Evolutionary conservation across 2,888 invertebrate species (phyloP), one percentile per base, ranked within the genome.

Genomic region (Hirtodrosophila alboralis): DNA sequence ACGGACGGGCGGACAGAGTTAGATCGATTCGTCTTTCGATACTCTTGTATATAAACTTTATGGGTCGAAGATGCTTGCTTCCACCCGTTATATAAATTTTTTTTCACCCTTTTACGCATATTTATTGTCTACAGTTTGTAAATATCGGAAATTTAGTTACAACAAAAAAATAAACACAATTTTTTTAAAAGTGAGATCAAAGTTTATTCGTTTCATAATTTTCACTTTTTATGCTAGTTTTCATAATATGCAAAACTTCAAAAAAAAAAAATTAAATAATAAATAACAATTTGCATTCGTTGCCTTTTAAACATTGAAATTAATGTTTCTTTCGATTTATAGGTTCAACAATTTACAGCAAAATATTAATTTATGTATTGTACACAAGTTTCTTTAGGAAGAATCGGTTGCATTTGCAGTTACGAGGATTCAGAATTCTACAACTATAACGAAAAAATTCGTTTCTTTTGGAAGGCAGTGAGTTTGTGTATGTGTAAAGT

Each of bases 281-380:
- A 78, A 78, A 78, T 78, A 78, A 78, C 78, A 78, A 79, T 78
- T 83, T 78, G 79, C 79, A 79, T 81, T 75, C 59, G 72, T 77
- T 77, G 81, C 81, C 64, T 77, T 77, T 61, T 49, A 71, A 75
- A 71, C 76, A 77, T 67, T 77, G 60, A 77, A 80, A 68, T 71
- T 68, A 73, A 79, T 70, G 80, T 73, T 74, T 56, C 45, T 44
- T 64, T 75, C 61, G 44, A 69, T 73, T 70, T 65, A 69, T 58
- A 72, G 48, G 41, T 59, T 58, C 65, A 81, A 77, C 74, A 81
- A 75, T 59, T 68, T 81, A 72, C 56, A 78, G 69, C 65, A 81
- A 81, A 75, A 65, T 75, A 78, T 66, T 60, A 57, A 73, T 74
- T 68, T 73, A 75, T 73, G 64, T 67, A 83, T 83, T 83, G 79